Conservation (phyloP, 2,888 invertebrate species). For the Crepidodera aurea region DNA sequence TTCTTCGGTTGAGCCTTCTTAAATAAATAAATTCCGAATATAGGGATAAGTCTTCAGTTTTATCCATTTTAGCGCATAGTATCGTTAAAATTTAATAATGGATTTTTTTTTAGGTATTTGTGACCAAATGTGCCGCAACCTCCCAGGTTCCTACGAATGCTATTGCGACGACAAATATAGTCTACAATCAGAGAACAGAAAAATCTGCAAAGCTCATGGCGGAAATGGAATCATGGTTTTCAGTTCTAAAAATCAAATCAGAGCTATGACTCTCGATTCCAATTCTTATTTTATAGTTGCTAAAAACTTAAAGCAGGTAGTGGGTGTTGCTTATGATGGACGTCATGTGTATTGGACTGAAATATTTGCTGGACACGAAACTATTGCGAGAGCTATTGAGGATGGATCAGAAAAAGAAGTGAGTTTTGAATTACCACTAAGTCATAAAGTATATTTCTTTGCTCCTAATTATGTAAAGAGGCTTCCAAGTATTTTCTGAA, state of each 20-base stretch:
- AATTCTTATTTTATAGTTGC: conserved; percentile 64
- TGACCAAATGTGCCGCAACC: conserved; percentile 74
- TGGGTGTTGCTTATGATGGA: conserved; percentile 77
- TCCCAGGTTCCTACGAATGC: conserved; percentile 68
- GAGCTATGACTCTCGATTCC: conserved; percentile 69
- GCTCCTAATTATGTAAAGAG: too few relatives aligned
- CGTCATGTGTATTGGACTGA: conserved; percentile 81
- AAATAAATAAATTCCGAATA: too few relatives aligned
- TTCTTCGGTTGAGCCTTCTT: too few relatives aligned
- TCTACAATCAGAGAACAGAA: conserved; percentile 62
- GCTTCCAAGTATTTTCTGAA: too few relatives aligned
- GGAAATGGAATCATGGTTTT: conserved; percentile 75
- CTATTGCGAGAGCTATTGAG: conserved; percentile 71
- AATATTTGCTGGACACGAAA: conserved; percentile 73
- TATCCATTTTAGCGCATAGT: too few relatives aligned
- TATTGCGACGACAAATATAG: conserved; percentile 69
- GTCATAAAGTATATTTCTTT: too few relatives aligned
- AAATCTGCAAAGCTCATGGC: conserved; percentile 65
- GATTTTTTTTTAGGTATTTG: conserved; percentile 62
- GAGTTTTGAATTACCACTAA: conserved; percentile 35
- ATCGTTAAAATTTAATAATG: too few relatives aligned
- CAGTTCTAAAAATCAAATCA: conserved; percentile 71
- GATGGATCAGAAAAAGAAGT: conserved; percentile 71
- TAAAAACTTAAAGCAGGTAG: conserved; percentile 66
- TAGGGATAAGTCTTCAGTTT: too few relatives aligned